Base-by-base conservation (phyloP, 1,140 invertebrate species). In the Tetranychus cinnabarinus region DNA sequence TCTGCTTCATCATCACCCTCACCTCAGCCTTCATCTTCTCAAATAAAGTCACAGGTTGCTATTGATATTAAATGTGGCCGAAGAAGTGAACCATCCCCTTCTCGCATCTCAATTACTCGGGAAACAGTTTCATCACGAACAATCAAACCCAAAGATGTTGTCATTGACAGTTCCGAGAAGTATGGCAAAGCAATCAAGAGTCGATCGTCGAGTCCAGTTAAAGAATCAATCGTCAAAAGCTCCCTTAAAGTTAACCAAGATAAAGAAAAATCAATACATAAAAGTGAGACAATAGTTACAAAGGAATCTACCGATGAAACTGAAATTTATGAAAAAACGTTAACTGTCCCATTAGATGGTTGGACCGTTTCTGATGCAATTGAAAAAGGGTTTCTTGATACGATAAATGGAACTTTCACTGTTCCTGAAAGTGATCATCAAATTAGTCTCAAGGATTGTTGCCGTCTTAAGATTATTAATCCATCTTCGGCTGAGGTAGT, bases 331-430 rank as follows among this genome's bases (percentile, higher is more conserved):
- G 31, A n/a, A 33, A 31, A n/a, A n/a, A 52, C 50, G 7, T 31
- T 56, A 2, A 33, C 8, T 6, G 13, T 56, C 2, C 55, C 55
- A 15, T 10, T 39, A 1, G 55, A 56, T 36, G 55, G 55, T 15
- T 56, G 55, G 55, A 15, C 80, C 60, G 86, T 89, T 70, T 82
- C 84, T 68, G 74, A 79, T 69, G 85, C 85, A 6, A 75, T 86
- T 56, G 84, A 87, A 70, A 75, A 77, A 63, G 81, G 80, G 65
- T 72, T 77, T 60, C 71, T 91, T 52, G 80, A 86, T 70, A 67
- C 84, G 8, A 74, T 73, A 63, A 82, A 80, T n/a, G 83, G 82
- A 50, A 79, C 80, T 72, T 80, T 86, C 64, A 83, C 76, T 45
- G 84, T 87, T 75, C 81, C 84, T 15, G 63, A 68, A 35, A 70